These are phyloP conservation scores for Cremastobaeus sp. DNA, from an alignment of 2,888 invertebrate genomes.

Conservation along the genomic window DNA sequence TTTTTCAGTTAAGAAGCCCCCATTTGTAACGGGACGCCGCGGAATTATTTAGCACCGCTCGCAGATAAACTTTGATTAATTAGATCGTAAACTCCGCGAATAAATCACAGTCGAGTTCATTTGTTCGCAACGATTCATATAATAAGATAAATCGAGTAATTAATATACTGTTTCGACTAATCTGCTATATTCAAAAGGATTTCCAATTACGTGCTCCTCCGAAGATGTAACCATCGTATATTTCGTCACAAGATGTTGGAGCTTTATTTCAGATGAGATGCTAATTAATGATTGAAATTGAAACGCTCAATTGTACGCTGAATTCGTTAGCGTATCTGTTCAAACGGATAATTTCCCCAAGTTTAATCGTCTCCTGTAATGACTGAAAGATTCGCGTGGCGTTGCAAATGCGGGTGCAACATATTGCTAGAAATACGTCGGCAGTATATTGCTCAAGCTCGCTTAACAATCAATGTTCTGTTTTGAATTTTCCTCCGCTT, in stretches of 20 bases:
- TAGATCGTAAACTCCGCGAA: conserved; percentile 13
- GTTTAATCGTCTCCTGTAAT: no score
- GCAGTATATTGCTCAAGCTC: neutral
- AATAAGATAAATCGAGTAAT: conserved; percentile 21
- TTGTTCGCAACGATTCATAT: conserved; percentile 7
- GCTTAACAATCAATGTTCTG: conserved; percentile 25
- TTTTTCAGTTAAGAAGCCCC: conserved; percentile 19
- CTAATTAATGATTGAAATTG: conserved; percentile 27
- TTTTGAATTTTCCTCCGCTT: conserved; percentile 58
- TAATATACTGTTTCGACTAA: conserved; percentile 23
- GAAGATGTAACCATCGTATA: neutral
- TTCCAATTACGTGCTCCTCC: neutral
- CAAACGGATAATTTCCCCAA: neutral
- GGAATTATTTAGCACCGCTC: conserved; percentile 9
- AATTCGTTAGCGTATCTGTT: neutral
- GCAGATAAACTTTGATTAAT: conserved; percentile 33
- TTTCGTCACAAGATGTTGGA: conserved; percentile 20
- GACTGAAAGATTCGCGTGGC: neutral
- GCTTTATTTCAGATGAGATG: conserved; percentile 18
- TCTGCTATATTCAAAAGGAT: conserved; percentile 22
- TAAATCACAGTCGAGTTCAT: conserved; percentile 10
- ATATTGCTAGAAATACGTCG: conserved; percentile 1
- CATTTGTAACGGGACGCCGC: conserved; percentile 11
- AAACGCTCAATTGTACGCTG: neutral
- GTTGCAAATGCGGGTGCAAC: conserved; percentile 8